Percentiles rank a stretch among this genome's conserved stretches.
phyloP scores from a whole-genome alignment of 2,888 invertebrate species.

The Fragum sueziense region DNA sequence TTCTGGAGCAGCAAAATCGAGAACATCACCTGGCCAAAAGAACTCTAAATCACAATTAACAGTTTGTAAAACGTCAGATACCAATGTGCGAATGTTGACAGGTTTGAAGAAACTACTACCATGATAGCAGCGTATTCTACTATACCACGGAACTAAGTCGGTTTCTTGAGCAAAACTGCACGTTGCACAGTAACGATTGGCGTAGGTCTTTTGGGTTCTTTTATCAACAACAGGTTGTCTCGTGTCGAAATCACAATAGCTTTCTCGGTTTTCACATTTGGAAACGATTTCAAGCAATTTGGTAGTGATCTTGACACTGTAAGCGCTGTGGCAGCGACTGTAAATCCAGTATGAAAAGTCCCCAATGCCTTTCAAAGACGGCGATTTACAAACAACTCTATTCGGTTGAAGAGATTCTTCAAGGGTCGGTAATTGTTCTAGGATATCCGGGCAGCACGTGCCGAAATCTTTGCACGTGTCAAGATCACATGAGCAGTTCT shows the following conservation, averaged over 20 bases:
- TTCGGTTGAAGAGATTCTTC: background rate
- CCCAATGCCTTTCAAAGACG: background rate
- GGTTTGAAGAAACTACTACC: background rate
- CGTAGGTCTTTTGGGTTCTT: background rate
- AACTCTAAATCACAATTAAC: slow-evolving; percentile 1
- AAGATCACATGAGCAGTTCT: background rate
- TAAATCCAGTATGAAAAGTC: background rate
- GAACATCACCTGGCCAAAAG: background rate
- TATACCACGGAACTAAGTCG: background rate
- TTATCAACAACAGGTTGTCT: background rate
- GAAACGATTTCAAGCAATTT: background rate
- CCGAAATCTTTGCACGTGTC: background rate
- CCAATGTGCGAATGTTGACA: background rate
- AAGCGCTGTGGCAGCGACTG: background rate
- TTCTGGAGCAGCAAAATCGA: background rate
- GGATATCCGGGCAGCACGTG: slow-evolving; percentile 2
- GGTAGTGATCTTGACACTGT: background rate
- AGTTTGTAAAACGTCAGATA: background rate
- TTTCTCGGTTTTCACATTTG: slow-evolving; percentile 4
- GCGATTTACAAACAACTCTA: background rate
- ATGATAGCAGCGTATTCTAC: background rate
- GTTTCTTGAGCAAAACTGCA: background rate
- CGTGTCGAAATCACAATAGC: background rate
- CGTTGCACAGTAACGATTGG: background rate
- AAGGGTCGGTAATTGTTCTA: background rate